Base-by-base conservation (phyloP, 1,140 invertebrate genomes). In the Trigoniulus corallinus region DNA sequence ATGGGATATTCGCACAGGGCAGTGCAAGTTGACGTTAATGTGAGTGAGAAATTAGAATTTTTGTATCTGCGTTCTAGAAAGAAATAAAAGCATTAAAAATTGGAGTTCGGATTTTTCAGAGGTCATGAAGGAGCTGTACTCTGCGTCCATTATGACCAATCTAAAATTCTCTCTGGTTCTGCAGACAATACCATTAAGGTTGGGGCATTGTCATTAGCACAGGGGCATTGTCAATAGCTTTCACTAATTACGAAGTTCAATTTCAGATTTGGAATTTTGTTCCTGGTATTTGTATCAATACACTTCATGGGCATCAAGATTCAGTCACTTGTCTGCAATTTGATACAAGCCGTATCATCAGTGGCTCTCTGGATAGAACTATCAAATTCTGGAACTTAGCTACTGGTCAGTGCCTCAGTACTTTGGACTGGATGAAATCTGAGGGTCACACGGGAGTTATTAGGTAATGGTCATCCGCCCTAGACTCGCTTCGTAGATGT, bases 161-260 rank as follows among this genome's bases (percentile, higher is more conserved):
- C 62, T 13, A 69, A 72, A 57, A 71, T 74, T 44, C 66, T 74
- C n/a, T 74, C 72, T 21, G 73, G 72, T 22, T 74, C 72, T 18
- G 63, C 64, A 58, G 73, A 74, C 57, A 71, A 70, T 57, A 70
- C 70, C 20, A 74, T 74, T 44, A 73, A 73, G 62, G 69, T 72
- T 53, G 56, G 29, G 23, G 15, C 3, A 47, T 52, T 34, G 7
- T 34, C 15, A 34, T 34, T 34, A 7, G 7, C 15, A 15, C 7
- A 34, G 29, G 29, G 29, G 29, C 7, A 34, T 7, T 15, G 29
- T 34, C 15, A 34, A 34, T 34, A 15, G 15, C 15, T 34, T 20
- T 23, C 52, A 18, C 37, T 39, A 39, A 39, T 13, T 39, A 18
- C 37, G 18, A 12, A 39, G 20, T 24, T 47, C 47, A 45, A 23